Conservation (phyloP, 2,797 vertebrate species). For the Notolepis coatsorum region DNA sequence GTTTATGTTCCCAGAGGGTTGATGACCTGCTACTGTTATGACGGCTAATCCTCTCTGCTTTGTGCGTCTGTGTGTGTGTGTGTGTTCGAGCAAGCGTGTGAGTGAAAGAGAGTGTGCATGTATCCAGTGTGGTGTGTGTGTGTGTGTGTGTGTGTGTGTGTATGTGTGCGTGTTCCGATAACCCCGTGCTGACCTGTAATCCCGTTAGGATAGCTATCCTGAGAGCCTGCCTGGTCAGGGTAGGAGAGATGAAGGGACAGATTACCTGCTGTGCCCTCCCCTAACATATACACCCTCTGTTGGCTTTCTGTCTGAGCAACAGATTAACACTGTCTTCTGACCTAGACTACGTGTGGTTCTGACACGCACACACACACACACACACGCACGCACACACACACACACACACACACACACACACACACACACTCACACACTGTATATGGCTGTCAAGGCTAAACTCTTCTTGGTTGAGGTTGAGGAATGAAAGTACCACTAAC, state of each 20-base stretch:
- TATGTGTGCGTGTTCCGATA: slow-evolving; percentile 10
- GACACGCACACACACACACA: slow-evolving; percentile 4
- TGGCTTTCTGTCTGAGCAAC: slow-evolving; percentile 42
- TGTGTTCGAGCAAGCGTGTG: background rate
- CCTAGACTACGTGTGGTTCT: slow-evolving; percentile 27
- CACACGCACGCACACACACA: background rate
- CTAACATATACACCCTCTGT: slow-evolving; percentile 13
- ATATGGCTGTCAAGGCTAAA: no score
- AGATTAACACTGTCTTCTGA: slow-evolving; percentile 51
- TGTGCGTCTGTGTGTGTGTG: background rate
- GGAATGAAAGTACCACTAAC: no score
- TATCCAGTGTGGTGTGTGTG: slow-evolving; percentile 11
- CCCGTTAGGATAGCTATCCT: slow-evolving; percentile 59
- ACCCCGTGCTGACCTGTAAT: slow-evolving; percentile 63
- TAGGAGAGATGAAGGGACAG: slow-evolving; percentile 58
- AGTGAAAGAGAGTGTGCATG: slow-evolving; percentile 33
- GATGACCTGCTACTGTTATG: slow-evolving; percentile 17
- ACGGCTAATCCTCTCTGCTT: slow-evolving; percentile 56
- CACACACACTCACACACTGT: background rate
- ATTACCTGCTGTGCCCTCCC: slow-evolving; percentile 47
- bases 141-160: slow-evolving; percentile 18
- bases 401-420: no score
- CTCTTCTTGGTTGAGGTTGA: no score
- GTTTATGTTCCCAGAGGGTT: slow-evolving; percentile 48
- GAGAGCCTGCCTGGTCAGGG: slow-evolving; percentile 20